phyloP scores from a whole-genome alignment of 2,113 vertebrate species.

The Panurus biarmicus region DNA sequence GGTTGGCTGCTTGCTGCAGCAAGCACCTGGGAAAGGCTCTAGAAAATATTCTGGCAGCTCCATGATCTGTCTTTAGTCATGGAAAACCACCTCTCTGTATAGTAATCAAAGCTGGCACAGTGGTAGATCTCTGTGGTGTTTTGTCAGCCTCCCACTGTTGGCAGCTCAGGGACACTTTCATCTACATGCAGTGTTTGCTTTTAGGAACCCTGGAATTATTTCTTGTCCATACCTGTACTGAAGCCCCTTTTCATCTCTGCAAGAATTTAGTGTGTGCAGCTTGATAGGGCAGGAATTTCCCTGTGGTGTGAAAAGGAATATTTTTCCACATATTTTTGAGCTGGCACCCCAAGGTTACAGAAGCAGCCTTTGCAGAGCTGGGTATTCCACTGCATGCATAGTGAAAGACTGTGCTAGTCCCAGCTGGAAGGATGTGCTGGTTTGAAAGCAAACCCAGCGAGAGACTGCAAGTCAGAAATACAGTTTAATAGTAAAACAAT shows the following conservation, averaged over 20 bases:
- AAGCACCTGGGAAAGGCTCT: not conserved
- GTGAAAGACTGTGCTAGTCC: not conserved
- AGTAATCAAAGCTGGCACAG: not conserved
- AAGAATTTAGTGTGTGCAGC: not conserved
- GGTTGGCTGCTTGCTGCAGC: not conserved
- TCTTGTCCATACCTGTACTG: not conserved
- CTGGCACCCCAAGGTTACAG: not conserved
- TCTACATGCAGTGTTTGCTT: not conserved
- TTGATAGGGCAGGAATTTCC: not conserved
- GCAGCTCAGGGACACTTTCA: not conserved
- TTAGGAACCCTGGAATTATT: not conserved
- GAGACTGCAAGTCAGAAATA: no score
- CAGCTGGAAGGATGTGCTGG: no score
- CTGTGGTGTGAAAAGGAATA: not conserved
- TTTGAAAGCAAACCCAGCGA: no score
- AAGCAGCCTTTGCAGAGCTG: not conserved
- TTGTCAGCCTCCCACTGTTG: not conserved
- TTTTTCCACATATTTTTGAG: not conserved
- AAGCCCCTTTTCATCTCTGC: not conserved
- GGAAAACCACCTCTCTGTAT: not conserved
- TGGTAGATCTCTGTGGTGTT: not conserved
- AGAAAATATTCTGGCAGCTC: not conserved
- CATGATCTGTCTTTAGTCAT: not conserved
- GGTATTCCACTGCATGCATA: not conserved
- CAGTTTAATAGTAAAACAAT: no score